Base-by-base conservation (phyloP, 53 echinoderm and acorn worm genomes). In the Stichopus horrens region DNA sequence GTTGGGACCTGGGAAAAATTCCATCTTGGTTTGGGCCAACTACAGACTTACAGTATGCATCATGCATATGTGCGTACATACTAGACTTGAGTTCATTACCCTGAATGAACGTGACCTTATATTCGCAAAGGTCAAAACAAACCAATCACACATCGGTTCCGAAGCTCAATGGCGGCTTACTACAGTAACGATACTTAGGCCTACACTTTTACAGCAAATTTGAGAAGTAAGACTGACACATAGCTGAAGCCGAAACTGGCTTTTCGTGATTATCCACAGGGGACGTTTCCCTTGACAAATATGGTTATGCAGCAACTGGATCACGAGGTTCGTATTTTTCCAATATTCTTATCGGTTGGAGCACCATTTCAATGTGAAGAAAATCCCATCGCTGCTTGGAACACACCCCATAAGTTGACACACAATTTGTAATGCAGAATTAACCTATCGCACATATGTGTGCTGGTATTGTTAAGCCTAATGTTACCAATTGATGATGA, bases 241-340 rank as follows among this genome's bases (percentile, higher is more conserved):
- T n/a, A 58, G 54, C 22, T 86, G n/a, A 74, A 88, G n/a, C 68
- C n/a, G 68, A 37, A 93, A 65, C 83, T 88, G 88, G 90, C 86
- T 53, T 90, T 58, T 55, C 84, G 88, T 74, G 91, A 90, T 75
- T 88, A 91, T 86, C 74, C 92, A 90, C 87, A 91, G 76, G 90
- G 94, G 79, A 78, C 88, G 23, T 92, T 94, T 94, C 91, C 92
- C 86, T 88, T 93, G 89, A 80, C 93, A 65, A 92, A 93, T 86
- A 96, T 96, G 96, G 96, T 96, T 54, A 93, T 96, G 84, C 96
- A 96, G 84, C 96, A 96, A 88, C 91, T 96, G 73, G 95, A 93
- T 89, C 94, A 95, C 63, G 96, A 96, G 95, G 96, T 96, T 53
- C 52, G 85, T 85, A 85, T 8, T 65, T 57, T n/a, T n/a, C 5